Conservation (phyloP, 2,113 vertebrate genomes). For the Ammodramus savannarum region DNA sequence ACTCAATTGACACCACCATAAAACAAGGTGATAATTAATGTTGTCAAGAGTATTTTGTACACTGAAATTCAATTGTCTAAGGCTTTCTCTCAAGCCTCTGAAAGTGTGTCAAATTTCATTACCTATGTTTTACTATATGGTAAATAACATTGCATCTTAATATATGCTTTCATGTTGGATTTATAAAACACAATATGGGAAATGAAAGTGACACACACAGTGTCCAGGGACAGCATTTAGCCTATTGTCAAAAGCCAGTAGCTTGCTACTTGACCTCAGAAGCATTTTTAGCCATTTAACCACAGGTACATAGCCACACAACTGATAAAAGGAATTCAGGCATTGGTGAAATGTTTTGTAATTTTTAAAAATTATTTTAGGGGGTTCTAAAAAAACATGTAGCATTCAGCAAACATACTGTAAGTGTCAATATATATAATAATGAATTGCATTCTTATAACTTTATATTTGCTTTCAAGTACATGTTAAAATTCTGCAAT, state of each 20-base stretch:
- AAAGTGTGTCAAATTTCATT: background rate
- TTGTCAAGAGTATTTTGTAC: background rate
- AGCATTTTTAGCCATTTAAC: background rate
- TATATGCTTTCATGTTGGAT: background rate
- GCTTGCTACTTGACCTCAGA: background rate
- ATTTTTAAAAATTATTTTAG: background rate
- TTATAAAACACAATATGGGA: background rate
- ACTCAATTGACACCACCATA: background rate
- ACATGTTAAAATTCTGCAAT: background rate
- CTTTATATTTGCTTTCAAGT: background rate
- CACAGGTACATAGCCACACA: background rate
- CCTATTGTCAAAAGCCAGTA: background rate
- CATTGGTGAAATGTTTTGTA: background rate
- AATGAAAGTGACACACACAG: background rate
- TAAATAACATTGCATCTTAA: background rate
- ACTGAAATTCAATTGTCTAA: background rate
- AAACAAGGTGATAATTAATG: background rate
- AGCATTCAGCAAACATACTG: background rate
- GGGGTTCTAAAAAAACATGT: background rate
- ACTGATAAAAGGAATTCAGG: background rate
- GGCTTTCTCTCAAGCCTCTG: background rate
- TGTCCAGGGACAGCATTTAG: background rate
- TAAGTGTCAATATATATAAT: background rate
- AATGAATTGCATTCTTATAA: background rate
- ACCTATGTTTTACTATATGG: background rate